Evolutionary conservation across 2,113 vertebrate species (phyloP).

Genomic region (Ammospiza caudacuta): DNA sequence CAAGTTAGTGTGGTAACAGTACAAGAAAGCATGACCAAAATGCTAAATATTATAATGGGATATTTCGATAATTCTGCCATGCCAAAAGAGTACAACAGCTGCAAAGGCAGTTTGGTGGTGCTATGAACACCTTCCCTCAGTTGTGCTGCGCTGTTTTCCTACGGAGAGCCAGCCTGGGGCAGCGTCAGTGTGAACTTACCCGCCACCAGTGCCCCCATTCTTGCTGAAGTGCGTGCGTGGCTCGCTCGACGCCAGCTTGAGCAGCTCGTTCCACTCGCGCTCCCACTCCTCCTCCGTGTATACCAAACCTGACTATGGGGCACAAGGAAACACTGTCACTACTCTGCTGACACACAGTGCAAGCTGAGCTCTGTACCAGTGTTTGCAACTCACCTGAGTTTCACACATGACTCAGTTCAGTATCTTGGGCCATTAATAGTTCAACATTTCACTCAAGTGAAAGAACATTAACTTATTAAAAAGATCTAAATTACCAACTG

Average conservation of each 20-base stretch:
- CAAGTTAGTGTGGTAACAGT: not conserved
- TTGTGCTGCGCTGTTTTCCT: not conserved
- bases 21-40: not conserved
- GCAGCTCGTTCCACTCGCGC: conserved; percentile 94
- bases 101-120: not conserved
- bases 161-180: accelerated
- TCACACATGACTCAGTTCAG: accelerated
- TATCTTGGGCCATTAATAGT: not conserved
- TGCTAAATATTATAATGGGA: not conserved
- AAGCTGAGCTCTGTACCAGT: not conserved
- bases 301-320: conserved; percentile 90
- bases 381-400: accelerated
- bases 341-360: accelerated
- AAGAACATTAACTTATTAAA: not conserved
- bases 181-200: conserved; percentile 75
- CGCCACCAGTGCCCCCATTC: conserved; percentile 88
- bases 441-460: not conserved
- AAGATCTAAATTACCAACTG: not conserved
- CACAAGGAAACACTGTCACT: not conserved
- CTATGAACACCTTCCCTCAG: not conserved
- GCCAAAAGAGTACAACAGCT: not conserved
- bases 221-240: conserved; percentile 94
- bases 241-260: conserved; percentile 97
- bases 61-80: not conserved
- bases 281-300: conserved; percentile 99